phyloP scores from a whole-genome alignment of 2,888 invertebrate species.

The Cecidostiba fungosa region DNA sequence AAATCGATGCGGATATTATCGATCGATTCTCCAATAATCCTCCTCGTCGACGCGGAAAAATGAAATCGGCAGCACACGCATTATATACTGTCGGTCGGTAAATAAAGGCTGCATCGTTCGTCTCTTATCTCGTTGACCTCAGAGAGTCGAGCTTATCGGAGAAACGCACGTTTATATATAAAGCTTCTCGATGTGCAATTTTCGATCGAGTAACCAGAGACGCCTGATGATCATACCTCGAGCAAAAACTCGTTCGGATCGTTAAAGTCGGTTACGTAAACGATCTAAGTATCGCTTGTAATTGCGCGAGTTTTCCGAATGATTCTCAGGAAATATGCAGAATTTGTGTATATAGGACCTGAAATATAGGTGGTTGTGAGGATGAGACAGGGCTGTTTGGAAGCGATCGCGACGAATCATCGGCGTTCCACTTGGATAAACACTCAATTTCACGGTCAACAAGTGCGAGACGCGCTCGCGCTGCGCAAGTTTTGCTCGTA shows the following conservation, averaged over 20 bases:
- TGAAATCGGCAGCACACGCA: neutral
- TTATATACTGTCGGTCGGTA: constrained; percentile 2
- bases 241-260: neutral
- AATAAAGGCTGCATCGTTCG: neutral
- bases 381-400: neutral
- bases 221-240: neutral
- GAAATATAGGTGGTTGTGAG: neutral
- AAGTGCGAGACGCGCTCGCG: constrained; percentile 34
- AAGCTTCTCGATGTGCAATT: neutral
- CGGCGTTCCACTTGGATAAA: constrained; percentile 31
- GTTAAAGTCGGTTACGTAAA: neutral
- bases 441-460: constrained; percentile 50
- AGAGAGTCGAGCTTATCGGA: neutral
- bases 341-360: neutral
- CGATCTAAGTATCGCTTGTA: neutral
- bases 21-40: neutral
- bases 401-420: neutral
- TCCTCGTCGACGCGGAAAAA: neutral
- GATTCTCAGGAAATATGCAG: neutral
- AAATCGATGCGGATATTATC: neutral
- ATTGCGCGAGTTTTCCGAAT: neutral
- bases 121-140: constrained; percentile 31
- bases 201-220: neutral
- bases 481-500: constrained; percentile 19
- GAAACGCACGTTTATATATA: neutral